Evolutionary conservation across 2,888 invertebrate species (phyloP).

Genomic region (Atrina japonica): DNA sequence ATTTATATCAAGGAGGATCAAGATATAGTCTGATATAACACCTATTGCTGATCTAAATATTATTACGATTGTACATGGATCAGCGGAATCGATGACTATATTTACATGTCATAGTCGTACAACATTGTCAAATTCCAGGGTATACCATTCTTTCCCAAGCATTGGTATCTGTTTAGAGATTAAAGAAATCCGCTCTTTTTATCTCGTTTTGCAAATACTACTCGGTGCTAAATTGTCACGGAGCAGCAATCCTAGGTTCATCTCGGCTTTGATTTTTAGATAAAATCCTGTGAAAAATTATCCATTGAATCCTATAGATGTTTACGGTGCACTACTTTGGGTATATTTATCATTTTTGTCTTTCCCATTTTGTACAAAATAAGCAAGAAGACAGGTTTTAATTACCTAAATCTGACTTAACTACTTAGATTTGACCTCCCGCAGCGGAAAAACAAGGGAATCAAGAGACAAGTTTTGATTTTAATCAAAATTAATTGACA

Average conservation of each 20-base stretch:
- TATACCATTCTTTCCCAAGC: slow-evolving; percentile 23
- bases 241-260: slow-evolving; percentile 36
- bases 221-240: slow-evolving; percentile 37
- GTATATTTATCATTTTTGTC: slow-evolving; percentile 35
- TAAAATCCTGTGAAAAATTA: slow-evolving; percentile 43
- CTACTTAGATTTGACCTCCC: slow-evolving; percentile 30
- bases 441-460: slow-evolving; percentile 29
- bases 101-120: slow-evolving; percentile 22
- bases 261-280: slow-evolving; percentile 42
- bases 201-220: slow-evolving; percentile 39
- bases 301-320: slow-evolving; percentile 22
- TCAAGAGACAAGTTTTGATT: slow-evolving; percentile 15
- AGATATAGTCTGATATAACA: slow-evolving; percentile 13
- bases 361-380: slow-evolving; percentile 16
- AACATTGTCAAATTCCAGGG: slow-evolving; percentile 14
- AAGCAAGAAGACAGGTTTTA: slow-evolving; percentile 29
- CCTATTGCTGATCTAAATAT: slow-evolving; percentile 21
- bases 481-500: slow-evolving; percentile 19
- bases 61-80: slow-evolving; percentile 14
- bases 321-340: slow-evolving; percentile 25
- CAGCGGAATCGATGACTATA: slow-evolving; percentile 4
- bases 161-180: slow-evolving; percentile 33
- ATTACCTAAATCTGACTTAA: slow-evolving; percentile 27
- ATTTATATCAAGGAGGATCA: slow-evolving; percentile 7
- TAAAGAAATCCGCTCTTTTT: slow-evolving; percentile 43